Conservation (phyloP, 2,797 vertebrate genomes). For the Rhincodon typus region DNA sequence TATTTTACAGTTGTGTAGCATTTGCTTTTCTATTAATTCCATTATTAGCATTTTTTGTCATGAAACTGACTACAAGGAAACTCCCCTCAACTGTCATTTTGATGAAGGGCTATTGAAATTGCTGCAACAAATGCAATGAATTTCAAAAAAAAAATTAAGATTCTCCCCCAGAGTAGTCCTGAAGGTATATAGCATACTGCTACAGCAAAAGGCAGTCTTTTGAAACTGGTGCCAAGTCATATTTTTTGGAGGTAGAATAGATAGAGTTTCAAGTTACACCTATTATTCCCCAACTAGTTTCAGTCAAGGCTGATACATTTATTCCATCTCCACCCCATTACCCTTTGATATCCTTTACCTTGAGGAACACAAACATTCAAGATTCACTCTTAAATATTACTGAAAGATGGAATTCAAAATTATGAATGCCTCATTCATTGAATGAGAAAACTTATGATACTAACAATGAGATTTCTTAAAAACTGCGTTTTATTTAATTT, state of each 20-base stretch:
- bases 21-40: neutral
- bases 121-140: neutral
- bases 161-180: neutral
- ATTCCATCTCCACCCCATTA: neutral
- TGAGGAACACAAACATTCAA: neutral
- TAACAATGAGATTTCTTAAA: neutral
- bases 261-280: neutral
- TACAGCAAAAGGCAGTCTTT: neutral
- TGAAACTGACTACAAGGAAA: neutral
- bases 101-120: neutral
- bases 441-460: neutral
- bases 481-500: neutral
- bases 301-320: neutral
- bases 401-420: conserved; percentile 5
- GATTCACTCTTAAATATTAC: neutral
- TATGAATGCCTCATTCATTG: neutral
- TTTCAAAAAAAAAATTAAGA: neutral
- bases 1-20: neutral
- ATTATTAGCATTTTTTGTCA: neutral
- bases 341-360: neutral
- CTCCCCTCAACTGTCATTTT: neutral
- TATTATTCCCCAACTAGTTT: neutral
- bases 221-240: neutral
- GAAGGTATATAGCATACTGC: neutral
- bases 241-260: neutral